Percentiles rank a stretch among this genome's conserved stretches.
These are phyloP conservation scores for Salarias fasciatus DNA, from an alignment of 2,797 vertebrate genomes.

Conservation along the genomic window DNA sequence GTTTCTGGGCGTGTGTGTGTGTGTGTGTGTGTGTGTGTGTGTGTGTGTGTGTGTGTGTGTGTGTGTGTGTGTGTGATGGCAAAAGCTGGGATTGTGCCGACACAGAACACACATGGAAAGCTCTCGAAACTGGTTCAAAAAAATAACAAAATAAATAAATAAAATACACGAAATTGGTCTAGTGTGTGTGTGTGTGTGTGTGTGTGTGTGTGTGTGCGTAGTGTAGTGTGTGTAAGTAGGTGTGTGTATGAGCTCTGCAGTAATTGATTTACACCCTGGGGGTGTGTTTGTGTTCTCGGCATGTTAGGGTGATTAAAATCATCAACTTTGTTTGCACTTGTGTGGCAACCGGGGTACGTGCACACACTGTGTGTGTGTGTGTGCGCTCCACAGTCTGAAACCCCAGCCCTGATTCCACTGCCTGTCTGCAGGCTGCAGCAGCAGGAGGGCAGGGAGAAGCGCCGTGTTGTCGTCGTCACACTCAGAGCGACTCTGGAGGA, in stretches of 20 bases:
- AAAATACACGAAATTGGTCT: slow-evolving; percentile 37
- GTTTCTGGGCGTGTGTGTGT: slow-evolving; percentile 2
- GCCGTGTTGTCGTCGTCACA: slow-evolving; percentile 17
- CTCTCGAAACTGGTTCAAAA: slow-evolving; percentile 4
- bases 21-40: not conserved
- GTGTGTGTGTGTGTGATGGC: not conserved
- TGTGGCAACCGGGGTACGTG: slow-evolving; percentile 36
- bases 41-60: slow-evolving; percentile 13
- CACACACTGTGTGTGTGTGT: not conserved
- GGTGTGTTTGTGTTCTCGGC: slow-evolving; percentile 72
- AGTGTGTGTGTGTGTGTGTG: slow-evolving; percentile 33
- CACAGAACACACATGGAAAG: slow-evolving; percentile 8
- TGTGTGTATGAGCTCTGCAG: slow-evolving; percentile 22
- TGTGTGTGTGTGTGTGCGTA: no score
- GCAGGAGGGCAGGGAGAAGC: slow-evolving; percentile 25
- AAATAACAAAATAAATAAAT: not conserved
- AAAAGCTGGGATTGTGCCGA: slow-evolving; percentile 15
- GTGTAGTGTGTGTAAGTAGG: slow-evolving; percentile 14
- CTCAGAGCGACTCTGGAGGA: slow-evolving; percentile 19
- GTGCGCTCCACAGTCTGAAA: slow-evolving; percentile 15
- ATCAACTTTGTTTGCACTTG: slow-evolving; percentile 64
- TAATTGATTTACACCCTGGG: slow-evolving; percentile 74
- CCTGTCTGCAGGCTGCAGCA: slow-evolving; percentile 24
- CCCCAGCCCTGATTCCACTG: not conserved
- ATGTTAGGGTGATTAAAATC: slow-evolving; percentile 73